A percentile compares a stretch with the other conserved stretches of the same genome.
These are phyloP conservation scores for Archegozetes longisetosus DNA, from an alignment of 1,140 invertebrate species.

Conservation along the genomic window DNA sequence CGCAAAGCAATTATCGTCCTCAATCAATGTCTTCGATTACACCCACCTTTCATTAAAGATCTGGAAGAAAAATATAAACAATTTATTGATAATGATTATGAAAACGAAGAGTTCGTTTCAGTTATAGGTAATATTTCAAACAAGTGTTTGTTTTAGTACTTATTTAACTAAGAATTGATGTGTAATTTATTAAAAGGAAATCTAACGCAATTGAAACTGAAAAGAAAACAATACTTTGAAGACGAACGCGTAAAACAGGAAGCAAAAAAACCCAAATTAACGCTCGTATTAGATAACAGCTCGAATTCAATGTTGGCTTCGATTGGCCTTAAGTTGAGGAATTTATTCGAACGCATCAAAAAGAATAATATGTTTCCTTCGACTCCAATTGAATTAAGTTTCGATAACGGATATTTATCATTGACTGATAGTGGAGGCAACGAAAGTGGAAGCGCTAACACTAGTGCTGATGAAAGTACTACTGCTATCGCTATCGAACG, in stretches of 20 bases:
- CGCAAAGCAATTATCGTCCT: conserved; percentile 7
- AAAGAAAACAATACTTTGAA: conserved; percentile 2
- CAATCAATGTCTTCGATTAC: conserved; percentile 9
- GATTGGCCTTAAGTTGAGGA: not conserved
- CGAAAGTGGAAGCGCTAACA: not conserved
- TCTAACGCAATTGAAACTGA: not conserved
- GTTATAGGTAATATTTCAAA: not conserved
- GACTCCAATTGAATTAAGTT: not conserved
- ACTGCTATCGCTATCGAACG: not conserved
- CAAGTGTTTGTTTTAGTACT: too few relatives aligned
- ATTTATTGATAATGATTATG: not conserved
- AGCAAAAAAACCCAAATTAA: not conserved
- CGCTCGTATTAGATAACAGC: not conserved
- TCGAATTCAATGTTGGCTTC: not conserved
- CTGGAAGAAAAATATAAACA: not conserved
- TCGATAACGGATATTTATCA: not conserved
- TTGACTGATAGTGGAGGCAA: not conserved
- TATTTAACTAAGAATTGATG: not conserved
- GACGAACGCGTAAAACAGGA: not conserved
- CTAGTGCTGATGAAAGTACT: conserved; percentile 2
- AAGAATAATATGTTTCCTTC: not conserved
- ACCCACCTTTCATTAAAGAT: not conserved
- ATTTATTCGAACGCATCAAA: not conserved
- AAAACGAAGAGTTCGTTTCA: not conserved
- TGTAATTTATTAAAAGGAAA: not conserved